phyloP scores from a whole-genome alignment of 2,797 vertebrate species.

The Otus scops region DNA sequence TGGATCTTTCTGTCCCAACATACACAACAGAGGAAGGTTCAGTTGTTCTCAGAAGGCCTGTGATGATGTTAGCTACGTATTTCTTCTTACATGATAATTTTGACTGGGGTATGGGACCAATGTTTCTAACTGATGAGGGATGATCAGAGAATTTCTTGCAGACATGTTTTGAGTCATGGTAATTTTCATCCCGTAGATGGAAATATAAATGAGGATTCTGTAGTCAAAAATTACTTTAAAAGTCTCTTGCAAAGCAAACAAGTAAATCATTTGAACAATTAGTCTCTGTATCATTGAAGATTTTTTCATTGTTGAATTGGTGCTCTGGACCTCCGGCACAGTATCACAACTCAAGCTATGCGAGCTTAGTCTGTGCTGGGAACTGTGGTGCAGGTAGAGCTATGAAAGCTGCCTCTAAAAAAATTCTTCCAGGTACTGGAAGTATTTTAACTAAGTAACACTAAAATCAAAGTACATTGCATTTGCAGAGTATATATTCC shows the following conservation, averaged over 20 bases:
- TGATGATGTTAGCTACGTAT: accelerated
- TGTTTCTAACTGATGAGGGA: not conserved
- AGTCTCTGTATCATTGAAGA: not conserved
- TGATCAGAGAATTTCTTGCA: not conserved
- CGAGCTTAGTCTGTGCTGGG: not conserved
- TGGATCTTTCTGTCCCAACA: not conserved
- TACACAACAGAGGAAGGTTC: not conserved
- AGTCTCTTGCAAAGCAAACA: not conserved
- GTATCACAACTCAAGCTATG: not conserved
- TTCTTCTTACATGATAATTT: not conserved
- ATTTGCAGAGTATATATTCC: not conserved
- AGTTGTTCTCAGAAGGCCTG: not conserved
- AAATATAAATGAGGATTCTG: not conserved
- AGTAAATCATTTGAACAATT: not conserved
- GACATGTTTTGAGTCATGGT: not conserved
- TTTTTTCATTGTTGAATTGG: not conserved
- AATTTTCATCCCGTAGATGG: not conserved
- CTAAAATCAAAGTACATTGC: not conserved
- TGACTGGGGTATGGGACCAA: not conserved
- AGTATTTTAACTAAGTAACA: not conserved
- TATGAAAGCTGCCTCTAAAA: not conserved
- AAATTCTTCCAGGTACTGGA: not conserved
- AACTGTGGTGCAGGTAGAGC: not conserved
- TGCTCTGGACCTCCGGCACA: not conserved
- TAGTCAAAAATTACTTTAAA: not conserved